These are phyloP conservation scores for Cryptotis parvus DNA, from an alignment of 2,113 vertebrate genomes.

Conservation along the genomic window DNA sequence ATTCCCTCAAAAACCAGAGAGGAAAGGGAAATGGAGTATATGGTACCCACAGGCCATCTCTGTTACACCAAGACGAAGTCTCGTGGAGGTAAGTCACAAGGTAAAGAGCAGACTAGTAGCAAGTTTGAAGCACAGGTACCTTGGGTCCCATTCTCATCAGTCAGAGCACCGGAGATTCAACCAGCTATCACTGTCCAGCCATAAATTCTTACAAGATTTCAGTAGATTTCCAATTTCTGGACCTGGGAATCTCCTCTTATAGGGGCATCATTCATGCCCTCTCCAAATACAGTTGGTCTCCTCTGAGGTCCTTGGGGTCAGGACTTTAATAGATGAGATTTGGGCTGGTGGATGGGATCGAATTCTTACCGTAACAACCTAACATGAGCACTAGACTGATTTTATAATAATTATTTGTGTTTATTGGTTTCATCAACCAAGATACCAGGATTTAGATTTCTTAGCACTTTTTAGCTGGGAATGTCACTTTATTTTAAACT, in stretches of 20 bases:
- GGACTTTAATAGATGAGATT: not conserved
- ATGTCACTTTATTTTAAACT: not conserved
- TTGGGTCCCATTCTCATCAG: not conserved
- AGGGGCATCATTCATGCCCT: not conserved
- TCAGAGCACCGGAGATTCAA: not conserved
- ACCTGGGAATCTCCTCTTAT: not conserved
- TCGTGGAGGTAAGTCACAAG: not conserved
- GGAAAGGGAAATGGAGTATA: not conserved
- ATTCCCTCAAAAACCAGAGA: not conserved
- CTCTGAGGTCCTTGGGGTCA: not conserved
- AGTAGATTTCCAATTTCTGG: no score
- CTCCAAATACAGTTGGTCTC: not conserved
- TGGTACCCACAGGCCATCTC: not conserved
- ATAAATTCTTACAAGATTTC: no score
- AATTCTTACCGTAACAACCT: not conserved
- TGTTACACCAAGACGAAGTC: not conserved
- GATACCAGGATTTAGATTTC: not conserved
- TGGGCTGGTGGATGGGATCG: not conserved
- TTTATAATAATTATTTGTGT: not conserved
- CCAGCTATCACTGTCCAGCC: not conserved
- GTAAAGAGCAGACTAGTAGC: not conserved
- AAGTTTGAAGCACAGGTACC: not conserved
- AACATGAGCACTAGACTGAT: not conserved
- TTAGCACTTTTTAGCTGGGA: not conserved
- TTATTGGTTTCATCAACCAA: not conserved